A percentile compares a stretch with the other conserved stretches of the same genome.
Evolutionary conservation across 2,113 vertebrate genomes (phyloP).

Genomic region (Pholis gunnellus): DNA sequence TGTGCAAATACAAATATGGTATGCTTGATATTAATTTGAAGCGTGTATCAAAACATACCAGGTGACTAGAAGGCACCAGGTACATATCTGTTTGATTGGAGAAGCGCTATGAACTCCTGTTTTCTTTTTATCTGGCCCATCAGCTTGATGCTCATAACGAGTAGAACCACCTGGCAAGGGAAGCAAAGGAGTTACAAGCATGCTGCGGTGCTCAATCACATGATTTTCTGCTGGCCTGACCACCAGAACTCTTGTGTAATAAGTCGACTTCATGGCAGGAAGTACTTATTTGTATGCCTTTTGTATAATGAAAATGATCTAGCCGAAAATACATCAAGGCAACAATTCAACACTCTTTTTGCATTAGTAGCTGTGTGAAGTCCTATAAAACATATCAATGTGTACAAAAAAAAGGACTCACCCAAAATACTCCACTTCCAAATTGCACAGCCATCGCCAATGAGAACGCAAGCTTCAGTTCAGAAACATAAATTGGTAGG

Average conservation of each 20-base stretch:
- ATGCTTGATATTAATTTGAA: slow-evolving; percentile 26
- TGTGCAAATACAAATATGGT: slow-evolving; percentile 72
- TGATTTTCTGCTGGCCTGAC: background rate
- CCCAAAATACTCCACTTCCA: slow-evolving; percentile 79
- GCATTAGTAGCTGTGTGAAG: background rate
- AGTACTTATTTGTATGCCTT: background rate
- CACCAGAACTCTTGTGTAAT: background rate
- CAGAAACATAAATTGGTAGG: slow-evolving; percentile 72
- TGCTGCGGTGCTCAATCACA: background rate
- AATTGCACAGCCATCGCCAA: slow-evolving; percentile 77
- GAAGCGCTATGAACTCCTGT: slow-evolving; percentile 77
- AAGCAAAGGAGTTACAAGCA: slow-evolving; percentile 8
- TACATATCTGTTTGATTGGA: slow-evolving; percentile 78
- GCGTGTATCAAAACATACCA: slow-evolving; percentile 43
- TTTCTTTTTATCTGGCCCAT: slow-evolving; percentile 78
- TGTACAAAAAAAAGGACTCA: slow-evolving; percentile 24
- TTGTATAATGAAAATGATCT: background rate
- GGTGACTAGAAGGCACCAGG: slow-evolving; percentile 76
- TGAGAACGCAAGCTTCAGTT: slow-evolving; percentile 75
- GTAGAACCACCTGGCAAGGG: slow-evolving; percentile 65
- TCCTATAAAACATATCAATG: background rate
- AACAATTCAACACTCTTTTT: background rate
- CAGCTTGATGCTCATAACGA: slow-evolving; percentile 78
- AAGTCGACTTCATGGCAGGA: background rate
- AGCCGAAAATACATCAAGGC: background rate